Evolutionary conservation across 2,113 vertebrate species (phyloP).

Genomic region (Microcebus murinus): DNA sequence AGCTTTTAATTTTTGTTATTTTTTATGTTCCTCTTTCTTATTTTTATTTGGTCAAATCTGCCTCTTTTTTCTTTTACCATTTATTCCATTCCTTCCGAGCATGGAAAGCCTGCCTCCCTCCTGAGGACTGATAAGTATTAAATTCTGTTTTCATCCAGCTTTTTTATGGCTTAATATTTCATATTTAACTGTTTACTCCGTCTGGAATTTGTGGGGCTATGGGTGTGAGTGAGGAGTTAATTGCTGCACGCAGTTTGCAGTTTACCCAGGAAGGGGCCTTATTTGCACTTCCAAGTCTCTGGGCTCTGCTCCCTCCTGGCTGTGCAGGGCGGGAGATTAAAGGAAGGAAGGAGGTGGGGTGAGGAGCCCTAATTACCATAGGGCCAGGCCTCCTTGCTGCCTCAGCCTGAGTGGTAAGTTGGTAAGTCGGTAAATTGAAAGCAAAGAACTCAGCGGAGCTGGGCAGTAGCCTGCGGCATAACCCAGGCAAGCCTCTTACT

Average conservation of each 20-base stretch:
- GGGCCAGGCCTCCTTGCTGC: neutral
- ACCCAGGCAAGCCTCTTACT: neutral
- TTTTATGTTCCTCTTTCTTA: neutral
- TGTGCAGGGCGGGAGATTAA: neutral
- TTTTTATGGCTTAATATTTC: conserved; percentile 61
- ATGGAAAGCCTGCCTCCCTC: conserved; percentile 28
- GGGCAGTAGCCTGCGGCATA: neutral
- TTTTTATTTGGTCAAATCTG: neutral
- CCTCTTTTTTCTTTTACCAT: neutral
- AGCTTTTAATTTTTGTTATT: neutral
- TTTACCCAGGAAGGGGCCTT: neutral
- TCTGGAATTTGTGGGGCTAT: conserved; percentile 45
- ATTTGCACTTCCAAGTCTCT: neutral
- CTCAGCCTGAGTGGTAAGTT: neutral
- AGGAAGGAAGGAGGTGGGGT: neutral
- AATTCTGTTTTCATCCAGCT: conserved; percentile 47
- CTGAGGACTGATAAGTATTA: conserved; percentile 29
- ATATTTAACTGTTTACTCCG: conserved; percentile 54
- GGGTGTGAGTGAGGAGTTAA: conserved; percentile 49
- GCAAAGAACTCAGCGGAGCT: neutral
- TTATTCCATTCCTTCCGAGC: neutral
- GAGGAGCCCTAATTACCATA: neutral
- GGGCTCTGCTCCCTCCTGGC: neutral
- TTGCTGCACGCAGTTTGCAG: neutral
- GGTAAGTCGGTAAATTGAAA: neutral